Evolutionary conservation across 2,888 invertebrate species (phyloP).

Genomic region (Leucophenga montana): DNA sequence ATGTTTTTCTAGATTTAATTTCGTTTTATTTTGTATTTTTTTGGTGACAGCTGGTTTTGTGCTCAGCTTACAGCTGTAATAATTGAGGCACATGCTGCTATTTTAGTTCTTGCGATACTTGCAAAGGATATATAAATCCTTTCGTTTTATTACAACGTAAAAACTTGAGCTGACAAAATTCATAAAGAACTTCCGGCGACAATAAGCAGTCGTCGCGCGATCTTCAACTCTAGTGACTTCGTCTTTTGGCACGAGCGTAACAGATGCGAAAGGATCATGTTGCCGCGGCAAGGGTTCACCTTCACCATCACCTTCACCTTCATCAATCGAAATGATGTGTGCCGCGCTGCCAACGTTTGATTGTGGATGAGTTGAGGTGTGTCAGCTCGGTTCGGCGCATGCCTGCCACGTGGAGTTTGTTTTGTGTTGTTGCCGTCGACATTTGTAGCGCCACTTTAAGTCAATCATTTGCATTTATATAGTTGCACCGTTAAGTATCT

Average conservation of each 20-base stretch:
- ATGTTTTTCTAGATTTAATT: not conserved
- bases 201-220: slow-evolving; percentile 17
- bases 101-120: not conserved
- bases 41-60: not conserved
- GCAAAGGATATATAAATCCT: slow-evolving; percentile 65
- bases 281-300: slow-evolving; percentile 8
- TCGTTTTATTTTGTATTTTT: too few relatives aligned
- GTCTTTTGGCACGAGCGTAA: slow-evolving; percentile 45
- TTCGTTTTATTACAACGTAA: slow-evolving; percentile 61
- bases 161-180: slow-evolving; percentile 33
- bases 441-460: not conserved
- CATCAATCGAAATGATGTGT: not conserved
- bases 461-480: not conserved
- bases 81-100: slow-evolving; percentile 11
- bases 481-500: slow-evolving; percentile 3
- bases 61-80: not conserved
- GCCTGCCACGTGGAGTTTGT: not conserved
- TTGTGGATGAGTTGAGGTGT: not conserved
- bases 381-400: not conserved
- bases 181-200: slow-evolving; percentile 53
- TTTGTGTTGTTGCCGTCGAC: not conserved
- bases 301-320: not conserved
- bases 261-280: slow-evolving; percentile 9
- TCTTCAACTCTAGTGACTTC: slow-evolving; percentile 27
- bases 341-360: not conserved